These are phyloP conservation scores for Drosophila histrio DNA, from an alignment of 2,888 invertebrate genomes.

Conservation along the genomic window DNA sequence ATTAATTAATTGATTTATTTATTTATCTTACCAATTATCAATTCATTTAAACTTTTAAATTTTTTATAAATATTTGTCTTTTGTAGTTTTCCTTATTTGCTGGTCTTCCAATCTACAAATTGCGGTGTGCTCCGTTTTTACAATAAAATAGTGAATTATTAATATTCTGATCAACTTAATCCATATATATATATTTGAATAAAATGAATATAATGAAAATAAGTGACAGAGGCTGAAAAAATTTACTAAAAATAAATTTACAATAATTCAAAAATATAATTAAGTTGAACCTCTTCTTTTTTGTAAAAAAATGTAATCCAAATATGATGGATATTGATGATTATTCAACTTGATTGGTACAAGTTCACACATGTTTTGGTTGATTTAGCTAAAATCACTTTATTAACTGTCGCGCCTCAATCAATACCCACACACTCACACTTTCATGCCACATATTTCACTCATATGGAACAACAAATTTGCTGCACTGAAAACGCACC, in stretches of 20 bases:
- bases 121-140: too few species aligned
- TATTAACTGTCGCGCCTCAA: slow-evolving; percentile 16
- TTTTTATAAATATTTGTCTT: too few species aligned
- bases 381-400: slow-evolving; percentile 15
- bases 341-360: not conserved
- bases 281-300: not conserved
- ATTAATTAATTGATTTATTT: too few species aligned
- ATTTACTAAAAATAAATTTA: not conserved
- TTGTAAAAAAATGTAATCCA: not conserved
- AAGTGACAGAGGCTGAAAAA: too few species aligned
- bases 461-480: slow-evolving; percentile 4
- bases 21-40: too few species aligned
- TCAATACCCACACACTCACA: slow-evolving; percentile 25
- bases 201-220: too few species aligned
- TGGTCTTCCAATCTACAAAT: too few species aligned
- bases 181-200: too few species aligned
- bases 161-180: too few species aligned
- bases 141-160: too few species aligned
- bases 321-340: not conserved
- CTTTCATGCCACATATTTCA: slow-evolving; percentile 2
- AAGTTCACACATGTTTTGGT: slow-evolving; percentile 1
- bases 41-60: too few species aligned
- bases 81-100: too few species aligned
- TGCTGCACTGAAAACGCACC: slow-evolving; percentile 33
- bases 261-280: not conserved